phyloP scores from a whole-genome alignment of 2,888 invertebrate genomes.

The Drosophila quinaria region DNA sequence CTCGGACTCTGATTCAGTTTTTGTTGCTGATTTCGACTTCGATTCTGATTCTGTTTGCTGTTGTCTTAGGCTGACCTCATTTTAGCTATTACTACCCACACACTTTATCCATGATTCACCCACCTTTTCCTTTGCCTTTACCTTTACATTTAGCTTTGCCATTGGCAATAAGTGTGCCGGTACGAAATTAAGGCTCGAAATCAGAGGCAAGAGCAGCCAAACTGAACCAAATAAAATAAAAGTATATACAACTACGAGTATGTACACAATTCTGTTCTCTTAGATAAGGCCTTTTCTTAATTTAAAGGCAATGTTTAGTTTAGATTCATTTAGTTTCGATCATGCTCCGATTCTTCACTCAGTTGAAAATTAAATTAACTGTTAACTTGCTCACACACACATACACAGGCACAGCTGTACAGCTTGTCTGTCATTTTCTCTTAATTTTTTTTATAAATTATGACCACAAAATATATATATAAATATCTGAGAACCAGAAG shows the following conservation, averaged over 20 bases:
- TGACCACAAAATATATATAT: conserved; percentile 21
- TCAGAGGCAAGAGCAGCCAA: conserved; percentile 33
- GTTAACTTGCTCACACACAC: conserved; percentile 32
- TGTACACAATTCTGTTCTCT: conserved; percentile 25
- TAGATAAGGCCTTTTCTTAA: conserved; percentile 52
- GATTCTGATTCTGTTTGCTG: conserved; percentile 52
- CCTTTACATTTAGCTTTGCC: conserved; percentile 25
- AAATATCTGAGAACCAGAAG: conserved; percentile 12
- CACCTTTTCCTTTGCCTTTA: conserved; percentile 24
- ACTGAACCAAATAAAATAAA: conserved; percentile 66
- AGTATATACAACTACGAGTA: conserved; percentile 8
- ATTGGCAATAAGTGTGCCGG: conserved; percentile 67
- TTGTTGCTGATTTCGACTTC: conserved; percentile 20
- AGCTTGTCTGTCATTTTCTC: neutral
- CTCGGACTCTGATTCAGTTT: conserved; percentile 31
- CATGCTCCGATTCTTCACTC: conserved; percentile 41
- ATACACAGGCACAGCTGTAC: neutral
- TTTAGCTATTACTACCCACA: conserved; percentile 34
- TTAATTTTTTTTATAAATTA: conserved; percentile 59
- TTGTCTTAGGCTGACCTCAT: conserved; percentile 65
- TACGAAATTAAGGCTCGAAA: conserved; percentile 59
- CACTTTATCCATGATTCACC: neutral
- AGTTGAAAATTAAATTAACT: conserved; percentile 66
- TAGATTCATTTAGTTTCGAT: conserved; percentile 22
- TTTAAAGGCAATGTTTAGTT: conserved; percentile 58